A percentile compares a stretch with the other conserved stretches of the same genome.
Conservation (phyloP, 2,113 vertebrate genomes). For the Entosphenus tridentatus region DNA sequence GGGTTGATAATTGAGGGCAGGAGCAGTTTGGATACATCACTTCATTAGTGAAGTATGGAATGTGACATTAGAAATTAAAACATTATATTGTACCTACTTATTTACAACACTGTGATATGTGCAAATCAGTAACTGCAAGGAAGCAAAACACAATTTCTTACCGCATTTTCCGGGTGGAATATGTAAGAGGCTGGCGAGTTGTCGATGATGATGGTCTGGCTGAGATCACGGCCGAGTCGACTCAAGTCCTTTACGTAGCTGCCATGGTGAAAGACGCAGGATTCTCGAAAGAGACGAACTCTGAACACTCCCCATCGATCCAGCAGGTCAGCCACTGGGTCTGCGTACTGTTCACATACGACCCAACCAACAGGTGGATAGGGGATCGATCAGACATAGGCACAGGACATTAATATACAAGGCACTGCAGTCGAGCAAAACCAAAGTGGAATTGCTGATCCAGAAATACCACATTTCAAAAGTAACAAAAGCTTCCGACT, state of each 20-base stretch:
- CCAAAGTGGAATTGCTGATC: slow-evolving; percentile 7
- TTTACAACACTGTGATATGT: no score
- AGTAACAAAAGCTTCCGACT: slow-evolving; percentile 8
- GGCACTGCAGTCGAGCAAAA: slow-evolving; percentile 13
- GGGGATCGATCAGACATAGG: background rate
- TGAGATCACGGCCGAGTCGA: slow-evolving; percentile 68
- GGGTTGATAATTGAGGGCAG: no score
- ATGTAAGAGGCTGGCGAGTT: slow-evolving; percentile 94
- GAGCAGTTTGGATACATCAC: no score
- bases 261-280: slow-evolving; percentile 86
- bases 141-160: slow-evolving; percentile 19
- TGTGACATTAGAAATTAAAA: no score
- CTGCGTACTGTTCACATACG: slow-evolving; percentile 45
- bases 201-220: slow-evolving; percentile 83
- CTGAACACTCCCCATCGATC: slow-evolving; percentile 90
- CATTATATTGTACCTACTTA: no score
- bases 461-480: background rate
- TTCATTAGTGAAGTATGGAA: no score
- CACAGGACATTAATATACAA: slow-evolving; percentile 1
- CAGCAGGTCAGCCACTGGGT: slow-evolving; percentile 79
- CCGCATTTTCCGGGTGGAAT: slow-evolving; percentile 95
- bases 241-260: slow-evolving; percentile 98
- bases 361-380: background rate
- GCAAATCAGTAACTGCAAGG: no score
- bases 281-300: slow-evolving; percentile 80